Evolutionary conservation across 2,797 vertebrate species (phyloP).

Genomic region (Tragopan temminckii): DNA sequence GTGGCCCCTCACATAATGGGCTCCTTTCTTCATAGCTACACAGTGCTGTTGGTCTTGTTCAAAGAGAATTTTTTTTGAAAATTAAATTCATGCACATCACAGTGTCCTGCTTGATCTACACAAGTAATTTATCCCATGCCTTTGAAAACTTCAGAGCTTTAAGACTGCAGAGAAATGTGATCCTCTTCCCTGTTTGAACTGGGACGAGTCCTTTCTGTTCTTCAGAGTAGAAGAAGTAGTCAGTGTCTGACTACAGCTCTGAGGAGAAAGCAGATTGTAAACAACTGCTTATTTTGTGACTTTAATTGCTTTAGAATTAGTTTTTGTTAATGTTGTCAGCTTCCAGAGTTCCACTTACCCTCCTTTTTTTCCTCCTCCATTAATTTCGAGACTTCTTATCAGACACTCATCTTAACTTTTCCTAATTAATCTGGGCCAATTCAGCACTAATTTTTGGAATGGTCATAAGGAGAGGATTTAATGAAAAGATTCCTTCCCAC

Average conservation of each 20-base stretch:
- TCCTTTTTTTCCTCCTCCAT: neutral
- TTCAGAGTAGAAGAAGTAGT: neutral
- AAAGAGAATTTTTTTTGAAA: neutral
- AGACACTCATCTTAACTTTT: neutral
- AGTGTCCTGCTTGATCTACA: neutral
- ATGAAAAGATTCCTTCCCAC: neutral
- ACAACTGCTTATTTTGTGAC: neutral
- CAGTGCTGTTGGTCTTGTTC: neutral
- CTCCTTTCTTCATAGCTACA: neutral
- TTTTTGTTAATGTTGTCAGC: neutral
- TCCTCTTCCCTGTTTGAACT: neutral
- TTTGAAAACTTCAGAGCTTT: neutral
- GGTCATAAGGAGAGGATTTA: neutral
- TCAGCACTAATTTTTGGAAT: neutral
- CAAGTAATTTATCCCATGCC: neutral
- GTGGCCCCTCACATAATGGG: neutral
- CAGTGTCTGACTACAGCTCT: neutral
- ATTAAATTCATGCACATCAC: neutral
- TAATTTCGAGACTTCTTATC: neutral
- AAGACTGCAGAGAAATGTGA: neutral
- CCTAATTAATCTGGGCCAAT: neutral
- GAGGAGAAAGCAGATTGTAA: neutral
- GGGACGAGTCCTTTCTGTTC: neutral
- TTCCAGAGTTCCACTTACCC: neutral
- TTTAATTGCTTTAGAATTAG: neutral